These are phyloP conservation scores for Drosophila heteroneura DNA, from an alignment of 2,888 invertebrate genomes.

Conservation along the genomic window DNA sequence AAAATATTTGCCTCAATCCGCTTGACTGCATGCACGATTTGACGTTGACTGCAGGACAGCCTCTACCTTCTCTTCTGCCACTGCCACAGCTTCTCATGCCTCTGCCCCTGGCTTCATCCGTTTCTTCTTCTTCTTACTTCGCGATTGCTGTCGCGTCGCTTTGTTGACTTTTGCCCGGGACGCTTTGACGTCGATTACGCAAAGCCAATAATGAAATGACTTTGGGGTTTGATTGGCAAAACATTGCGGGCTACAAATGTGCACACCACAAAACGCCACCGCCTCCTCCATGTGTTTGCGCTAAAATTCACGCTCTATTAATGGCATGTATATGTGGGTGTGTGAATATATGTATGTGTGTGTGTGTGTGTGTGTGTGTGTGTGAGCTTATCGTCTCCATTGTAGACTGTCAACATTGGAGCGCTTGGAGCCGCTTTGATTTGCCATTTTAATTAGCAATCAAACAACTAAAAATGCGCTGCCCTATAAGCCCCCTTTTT, in stretches of 20 bases:
- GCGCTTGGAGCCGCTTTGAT: conserved; percentile 60
- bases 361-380: conserved; percentile 12
- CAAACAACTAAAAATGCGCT: conserved; percentile 64
- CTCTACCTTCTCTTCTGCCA: conserved; percentile 8
- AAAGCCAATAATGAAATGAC: conserved; percentile 84
- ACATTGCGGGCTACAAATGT: conserved; percentile 77
- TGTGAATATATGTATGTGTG: conserved; percentile 8
- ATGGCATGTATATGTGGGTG: conserved; percentile 41
- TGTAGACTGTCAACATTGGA: conserved; percentile 69
- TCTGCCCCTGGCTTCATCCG: not conserved
- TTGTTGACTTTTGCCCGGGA: conserved; percentile 78
- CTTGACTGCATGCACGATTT: conserved; percentile 81
- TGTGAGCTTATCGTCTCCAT: conserved; percentile 37
- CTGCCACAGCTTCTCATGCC: not conserved
- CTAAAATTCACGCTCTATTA: conserved; percentile 82
- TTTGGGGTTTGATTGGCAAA: conserved; percentile 83
- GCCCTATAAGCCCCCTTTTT: conserved; percentile 17
- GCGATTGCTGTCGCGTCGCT: conserved; percentile 41
- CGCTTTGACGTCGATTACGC: conserved; percentile 82
- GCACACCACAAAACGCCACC: conserved; percentile 48
- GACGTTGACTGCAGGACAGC: conserved; percentile 63
- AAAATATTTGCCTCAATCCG: conserved; percentile 82
- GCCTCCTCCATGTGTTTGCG: conserved; percentile 53
- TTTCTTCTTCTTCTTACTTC: conserved; percentile 11
- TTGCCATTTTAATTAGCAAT: conserved; percentile 78